These are phyloP conservation scores for Melipona beecheii DNA, from an alignment of 2,888 invertebrate species.

Conservation along the genomic window DNA sequence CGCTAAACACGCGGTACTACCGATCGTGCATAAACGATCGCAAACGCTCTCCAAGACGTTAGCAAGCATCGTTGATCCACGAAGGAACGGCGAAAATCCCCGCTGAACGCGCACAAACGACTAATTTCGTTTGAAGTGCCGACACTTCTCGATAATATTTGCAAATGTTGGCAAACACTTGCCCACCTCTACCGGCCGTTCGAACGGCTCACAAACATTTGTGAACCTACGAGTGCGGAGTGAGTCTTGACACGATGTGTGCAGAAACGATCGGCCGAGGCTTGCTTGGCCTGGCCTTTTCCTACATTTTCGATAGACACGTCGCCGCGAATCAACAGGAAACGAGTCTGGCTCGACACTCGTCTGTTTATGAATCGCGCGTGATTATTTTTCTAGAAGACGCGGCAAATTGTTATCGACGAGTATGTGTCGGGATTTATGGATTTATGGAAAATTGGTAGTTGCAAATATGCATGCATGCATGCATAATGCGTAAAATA, in stretches of 20 bases:
- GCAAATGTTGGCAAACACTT: neutral
- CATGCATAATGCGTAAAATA: too few species aligned
- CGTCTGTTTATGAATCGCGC: neutral
- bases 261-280: neutral
- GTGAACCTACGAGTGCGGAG: neutral
- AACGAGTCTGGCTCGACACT: neutral
- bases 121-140: constrained; percentile 2
- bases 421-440: too few species aligned
- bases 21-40: neutral
- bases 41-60: neutral
- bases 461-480: too few species aligned
- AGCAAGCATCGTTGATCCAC: neutral
- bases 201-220: constrained; percentile 4
- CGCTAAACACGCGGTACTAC: neutral
- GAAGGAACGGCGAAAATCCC: neutral
- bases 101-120: neutral
- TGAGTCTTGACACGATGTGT: neutral
- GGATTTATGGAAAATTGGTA: too few species aligned
- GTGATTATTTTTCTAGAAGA: too few species aligned
- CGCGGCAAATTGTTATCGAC: too few species aligned
- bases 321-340: neutral
- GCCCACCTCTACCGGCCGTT: neutral
- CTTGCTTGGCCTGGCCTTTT: neutral
- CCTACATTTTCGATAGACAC: neutral
- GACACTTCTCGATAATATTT: neutral